phyloP scores from a whole-genome alignment of 1,140 invertebrate genomes.

The Cotesia vestalis region DNA sequence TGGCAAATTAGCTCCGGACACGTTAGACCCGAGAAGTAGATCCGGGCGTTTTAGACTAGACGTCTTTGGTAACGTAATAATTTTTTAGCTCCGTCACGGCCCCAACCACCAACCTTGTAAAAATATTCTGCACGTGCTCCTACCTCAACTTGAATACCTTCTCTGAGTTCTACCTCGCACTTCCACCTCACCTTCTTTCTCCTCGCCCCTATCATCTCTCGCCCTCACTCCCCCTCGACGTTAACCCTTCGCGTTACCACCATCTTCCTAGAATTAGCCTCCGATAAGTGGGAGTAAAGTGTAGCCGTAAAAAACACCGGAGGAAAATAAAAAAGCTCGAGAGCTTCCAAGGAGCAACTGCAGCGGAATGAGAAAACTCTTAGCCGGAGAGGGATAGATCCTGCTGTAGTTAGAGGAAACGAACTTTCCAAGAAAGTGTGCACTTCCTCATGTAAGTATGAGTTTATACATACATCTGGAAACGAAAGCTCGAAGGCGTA shows the following conservation, averaged over 20 bases:
- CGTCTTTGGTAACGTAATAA: slow-evolving; percentile 14
- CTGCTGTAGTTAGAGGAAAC: background rate
- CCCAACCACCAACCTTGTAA: background rate
- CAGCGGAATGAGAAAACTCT: slow-evolving; percentile 5
- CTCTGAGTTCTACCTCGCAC: too few relatives aligned
- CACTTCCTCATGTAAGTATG: slow-evolving; percentile 40
- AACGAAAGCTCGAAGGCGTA: slow-evolving; percentile 52
- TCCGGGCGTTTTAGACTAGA: slow-evolving; percentile 36
- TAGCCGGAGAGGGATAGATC: background rate
- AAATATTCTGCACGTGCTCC: too few relatives aligned
- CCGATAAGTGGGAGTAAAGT: background rate
- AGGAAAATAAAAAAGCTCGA: slow-evolving; percentile 26
- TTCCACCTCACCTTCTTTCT: too few relatives aligned
- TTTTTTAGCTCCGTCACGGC: slow-evolving; percentile 8
- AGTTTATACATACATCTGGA: too few relatives aligned
- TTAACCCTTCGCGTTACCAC: background rate
- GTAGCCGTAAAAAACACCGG: background rate
- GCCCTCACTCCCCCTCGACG: too few relatives aligned
- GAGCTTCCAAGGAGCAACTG: slow-evolving; percentile 15
- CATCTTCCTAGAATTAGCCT: slow-evolving; percentile 5
- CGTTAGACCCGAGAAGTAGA: slow-evolving; percentile 50
- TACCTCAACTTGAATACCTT: too few relatives aligned
- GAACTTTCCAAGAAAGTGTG: slow-evolving; percentile 42
- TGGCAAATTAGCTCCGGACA: slow-evolving; percentile 61
- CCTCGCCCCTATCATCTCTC: too few relatives aligned